Conservation (phyloP, 2,113 vertebrate genomes). For the Cynocephalus volans region DNA sequence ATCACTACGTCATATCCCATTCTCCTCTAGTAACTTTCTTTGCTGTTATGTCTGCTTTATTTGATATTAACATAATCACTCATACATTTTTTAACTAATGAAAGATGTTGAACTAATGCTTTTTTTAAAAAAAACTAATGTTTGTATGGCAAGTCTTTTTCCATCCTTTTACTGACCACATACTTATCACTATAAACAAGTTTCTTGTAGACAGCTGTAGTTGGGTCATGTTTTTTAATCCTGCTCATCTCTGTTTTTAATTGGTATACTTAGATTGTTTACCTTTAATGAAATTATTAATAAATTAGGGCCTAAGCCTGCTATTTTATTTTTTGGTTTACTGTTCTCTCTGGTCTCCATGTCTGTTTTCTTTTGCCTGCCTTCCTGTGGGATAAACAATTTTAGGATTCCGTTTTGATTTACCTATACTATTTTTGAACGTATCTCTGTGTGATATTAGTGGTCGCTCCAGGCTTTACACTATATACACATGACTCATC, state of each 20-base stretch:
- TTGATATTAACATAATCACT: not conserved
- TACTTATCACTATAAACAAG: not conserved
- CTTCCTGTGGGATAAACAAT: not conserved
- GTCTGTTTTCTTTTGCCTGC: not conserved
- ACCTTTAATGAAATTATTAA: not conserved
- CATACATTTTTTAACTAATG: not conserved
- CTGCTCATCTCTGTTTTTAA: not conserved
- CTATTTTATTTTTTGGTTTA: not conserved
- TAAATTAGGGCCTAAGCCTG: not conserved
- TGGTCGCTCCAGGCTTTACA: not conserved
- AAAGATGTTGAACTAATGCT: too few species aligned
- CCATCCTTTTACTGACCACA: not conserved
- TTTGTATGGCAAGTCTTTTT: not conserved
- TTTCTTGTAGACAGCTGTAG: not conserved
- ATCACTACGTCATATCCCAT: not conserved
- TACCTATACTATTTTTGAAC: not conserved
- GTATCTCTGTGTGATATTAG: not conserved
- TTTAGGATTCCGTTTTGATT: constrained; percentile 41
- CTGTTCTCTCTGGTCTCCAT: not conserved
- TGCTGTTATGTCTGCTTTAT: not conserved
- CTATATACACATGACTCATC: not conserved
- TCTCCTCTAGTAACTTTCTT: constrained; percentile 5
- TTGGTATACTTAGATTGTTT: not conserved
- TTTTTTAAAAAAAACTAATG: not conserved
- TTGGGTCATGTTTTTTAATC: not conserved